Evolutionary conservation across 2,888 invertebrate genomes (phyloP).

Genomic region (Ophion costatus): DNA sequence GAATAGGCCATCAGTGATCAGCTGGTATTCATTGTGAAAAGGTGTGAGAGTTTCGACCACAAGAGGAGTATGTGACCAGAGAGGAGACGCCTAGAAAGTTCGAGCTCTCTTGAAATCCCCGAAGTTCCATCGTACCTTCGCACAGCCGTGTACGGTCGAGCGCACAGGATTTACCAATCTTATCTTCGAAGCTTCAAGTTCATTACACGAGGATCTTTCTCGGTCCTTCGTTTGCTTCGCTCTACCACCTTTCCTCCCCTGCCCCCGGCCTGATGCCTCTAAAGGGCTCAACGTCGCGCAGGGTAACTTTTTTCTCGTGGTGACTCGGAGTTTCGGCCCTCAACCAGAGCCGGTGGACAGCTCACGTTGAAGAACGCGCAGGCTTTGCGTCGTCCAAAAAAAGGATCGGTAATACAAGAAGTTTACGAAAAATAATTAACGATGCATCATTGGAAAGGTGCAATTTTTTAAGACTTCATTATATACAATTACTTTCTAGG

Average conservation of each 20-base stretch:
- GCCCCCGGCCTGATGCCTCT: slow-evolving; percentile 6
- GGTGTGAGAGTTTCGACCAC: slow-evolving; percentile 17
- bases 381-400: slow-evolving; percentile 9
- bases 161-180: slow-evolving; percentile 68
- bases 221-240: slow-evolving; percentile 27
- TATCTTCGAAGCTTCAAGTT: slow-evolving; percentile 72
- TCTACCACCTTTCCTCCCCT: slow-evolving; percentile 7
- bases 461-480: neutral
- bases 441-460: neutral
- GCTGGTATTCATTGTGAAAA: slow-evolving; percentile 33
- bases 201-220: slow-evolving; percentile 66
- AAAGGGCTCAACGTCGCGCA: slow-evolving; percentile 37
- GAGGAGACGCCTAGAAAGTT: slow-evolving; percentile 53
- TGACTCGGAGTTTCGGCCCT: slow-evolving; percentile 12
- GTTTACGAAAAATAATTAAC: neutral
- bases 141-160: slow-evolving; percentile 40
- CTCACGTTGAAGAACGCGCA: slow-evolving; percentile 19
- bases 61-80: slow-evolving; percentile 24
- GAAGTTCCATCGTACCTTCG: slow-evolving; percentile 56
- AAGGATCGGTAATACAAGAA: neutral
- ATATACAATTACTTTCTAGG: too few relatives aligned
- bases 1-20: slow-evolving; percentile 59
- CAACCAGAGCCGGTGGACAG: slow-evolving; percentile 30
- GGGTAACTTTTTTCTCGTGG: slow-evolving; percentile 58
- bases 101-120: slow-evolving; percentile 49